Evolutionary conservation across 2,113 vertebrate species (phyloP), one percentile per base, ranked within the genome.

Genomic region (Lamprologus speciosus): DNA sequence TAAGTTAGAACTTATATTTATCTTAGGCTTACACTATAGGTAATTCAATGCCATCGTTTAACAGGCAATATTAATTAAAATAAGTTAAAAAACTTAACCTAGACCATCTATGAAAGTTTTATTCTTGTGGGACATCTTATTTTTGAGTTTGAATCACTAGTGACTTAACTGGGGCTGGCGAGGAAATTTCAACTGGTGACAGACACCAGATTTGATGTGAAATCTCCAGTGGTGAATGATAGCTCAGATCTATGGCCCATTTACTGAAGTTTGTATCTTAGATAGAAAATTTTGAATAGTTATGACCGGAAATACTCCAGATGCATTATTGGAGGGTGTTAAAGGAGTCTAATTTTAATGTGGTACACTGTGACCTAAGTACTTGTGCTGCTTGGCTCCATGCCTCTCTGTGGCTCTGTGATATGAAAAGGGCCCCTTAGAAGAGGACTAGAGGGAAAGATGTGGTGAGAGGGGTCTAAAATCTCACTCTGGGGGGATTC

Each of bases 201-300:
- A 92, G 95, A 93, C 87, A 94, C 92, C 94, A 93, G 92, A 95
- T 95, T 96, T 96, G 95, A 96, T 96, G 95, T 82, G 90, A 95
- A 93, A 68, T 97, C 96, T 96, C 96, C 89, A 91, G 96, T 93
- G 95, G 93, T 93, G 90, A 94, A 81, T 82, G 94, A 89, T 87
- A 87, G 92, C 96, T 97, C 95, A 97, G 96, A 97, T 97, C 96
- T 96, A 87, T 94, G 96, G 95, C 97, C 97, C 96, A 97, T 96
- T 96, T 96, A 95, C 95, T 95, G 95, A 97, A 96, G 95, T 96
- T 94, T 90, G 93, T 95, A 94, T 96, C 93, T 96, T 90, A 93
- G 92, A 95, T 92, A 89, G 93, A 93, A 90, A 94, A 85, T 84
- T 94, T 92, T 94, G 94, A 96, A 96, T 95, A 96, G 94, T 95